Evolutionary conservation across 1,140 invertebrate species (phyloP).

Genomic region (Calliphora vicina): DNA sequence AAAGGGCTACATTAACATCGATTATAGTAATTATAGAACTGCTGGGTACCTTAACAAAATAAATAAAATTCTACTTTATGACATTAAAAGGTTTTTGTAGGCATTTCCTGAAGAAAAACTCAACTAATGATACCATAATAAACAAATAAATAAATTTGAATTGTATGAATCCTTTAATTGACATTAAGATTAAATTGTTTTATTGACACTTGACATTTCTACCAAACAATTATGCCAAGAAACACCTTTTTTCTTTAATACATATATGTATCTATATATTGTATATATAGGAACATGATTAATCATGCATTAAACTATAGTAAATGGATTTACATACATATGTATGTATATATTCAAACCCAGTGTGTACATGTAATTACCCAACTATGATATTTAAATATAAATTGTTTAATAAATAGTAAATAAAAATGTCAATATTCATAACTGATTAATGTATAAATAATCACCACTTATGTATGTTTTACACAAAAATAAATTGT

Average conservation of each 20-base stretch:
- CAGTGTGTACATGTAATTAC: neutral
- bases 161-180: too few species aligned
- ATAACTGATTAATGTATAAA: neutral
- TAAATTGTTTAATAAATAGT: neutral
- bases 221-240: neutral
- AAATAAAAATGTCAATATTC: neutral
- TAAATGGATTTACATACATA: neutral
- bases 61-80: too few species aligned
- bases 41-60: too few species aligned
- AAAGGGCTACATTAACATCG: too few species aligned
- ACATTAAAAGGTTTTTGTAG: too few species aligned
- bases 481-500: too few species aligned
- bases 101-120: too few species aligned
- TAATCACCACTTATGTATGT: neutral
- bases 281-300: neutral
- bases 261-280: neutral
- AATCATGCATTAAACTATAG: neutral
- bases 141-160: too few species aligned
- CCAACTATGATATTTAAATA: neutral
- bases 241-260: neutral
- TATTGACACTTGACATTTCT: too few species aligned
- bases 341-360: neutral
- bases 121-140: too few species aligned
- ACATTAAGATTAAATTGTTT: too few species aligned
- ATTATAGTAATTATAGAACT: too few species aligned